Evolutionary conservation across 2,888 invertebrate species (phyloP), one percentile per base, ranked within the genome.

Genomic region (Microctonus brassicae): DNA sequence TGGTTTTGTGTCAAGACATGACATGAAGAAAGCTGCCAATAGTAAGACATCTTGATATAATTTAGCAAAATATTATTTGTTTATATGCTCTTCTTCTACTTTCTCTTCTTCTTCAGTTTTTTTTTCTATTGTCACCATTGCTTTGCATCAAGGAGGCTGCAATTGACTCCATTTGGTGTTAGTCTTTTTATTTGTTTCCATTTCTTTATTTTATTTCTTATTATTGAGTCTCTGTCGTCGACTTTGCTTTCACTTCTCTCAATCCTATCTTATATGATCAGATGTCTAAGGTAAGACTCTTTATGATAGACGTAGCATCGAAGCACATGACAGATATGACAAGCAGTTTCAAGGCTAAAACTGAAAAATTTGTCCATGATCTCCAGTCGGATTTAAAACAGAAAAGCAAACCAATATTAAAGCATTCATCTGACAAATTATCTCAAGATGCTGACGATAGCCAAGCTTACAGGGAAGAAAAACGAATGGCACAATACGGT

Each of bases 401-500:
- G 76, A 82, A 84, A 73, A 86, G 86, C 73, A 89, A 88, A 66
- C 88, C 88, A 6, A 89, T 89, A 72, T 80, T 90, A 74, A 89
- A 90, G 78, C 88, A 88, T 77, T 79, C 86, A 9, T 80, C 83
- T 64, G 76, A 82, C n/a, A 72, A 68, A 34, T 77, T 77, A 26
- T 71, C 74, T 47, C 77, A 70, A 60, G 82, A 82, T 42, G 88
- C 88, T 65, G 91, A 90, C 77, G 92, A 89, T 67, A 87, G 93
- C n/a, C 92, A 93, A 82, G 91, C 92, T 13, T 93, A 92, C 83
- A 89, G 92, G 74, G 93, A 93, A 83, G 93, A 93, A 80, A 90
- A 91, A n/a, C 90, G 93, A 80, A 89, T 92, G 53, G 90, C 93
- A 57, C 92, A 93, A 88, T 92, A 92, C 84, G 93, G 93, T 93